A percentile compares a stretch with the other conserved stretches of the same genome.
phyloP scores from a whole-genome alignment of 2,113 vertebrate genomes.

The Pseudopipra pipra region DNA sequence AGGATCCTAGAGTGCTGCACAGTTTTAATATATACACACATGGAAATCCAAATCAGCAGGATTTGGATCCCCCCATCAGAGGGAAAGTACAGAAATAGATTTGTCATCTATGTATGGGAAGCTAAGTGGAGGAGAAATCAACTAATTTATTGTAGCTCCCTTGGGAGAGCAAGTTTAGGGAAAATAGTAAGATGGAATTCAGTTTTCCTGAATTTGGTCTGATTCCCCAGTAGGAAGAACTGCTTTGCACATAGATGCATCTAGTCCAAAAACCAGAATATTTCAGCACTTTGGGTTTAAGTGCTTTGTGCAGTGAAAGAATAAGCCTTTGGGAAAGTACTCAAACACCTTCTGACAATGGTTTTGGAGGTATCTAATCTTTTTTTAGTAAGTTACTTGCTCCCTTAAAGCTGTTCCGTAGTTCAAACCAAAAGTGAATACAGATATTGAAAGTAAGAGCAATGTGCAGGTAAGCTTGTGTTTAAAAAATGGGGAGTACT shows the following conservation, averaged over 20 bases:
- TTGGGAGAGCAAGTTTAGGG: neutral
- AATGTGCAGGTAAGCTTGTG: neutral
- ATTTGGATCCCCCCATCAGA: no score
- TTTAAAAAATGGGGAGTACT: neutral
- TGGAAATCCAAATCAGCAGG: neutral
- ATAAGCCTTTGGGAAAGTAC: neutral
- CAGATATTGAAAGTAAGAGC: neutral
- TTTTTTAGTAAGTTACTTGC: neutral
- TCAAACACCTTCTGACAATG: neutral
- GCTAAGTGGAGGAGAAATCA: neutral
- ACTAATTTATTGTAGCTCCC: neutral
- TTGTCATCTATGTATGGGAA: neutral
- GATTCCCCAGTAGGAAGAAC: neutral
- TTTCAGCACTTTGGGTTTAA: rapidly evolving
- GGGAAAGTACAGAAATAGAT: neutral
- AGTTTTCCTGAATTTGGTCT: neutral
- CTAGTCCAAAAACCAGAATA: neutral
- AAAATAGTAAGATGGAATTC: neutral
- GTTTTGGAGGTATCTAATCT: neutral
- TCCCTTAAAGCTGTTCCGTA: neutral
- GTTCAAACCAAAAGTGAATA: neutral
- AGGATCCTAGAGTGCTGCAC: neutral
- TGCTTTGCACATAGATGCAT: neutral
- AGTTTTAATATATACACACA: neutral
- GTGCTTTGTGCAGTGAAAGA: neutral